Evolutionary conservation across 2,888 invertebrate species (phyloP).

Genomic region (Heteropelma amictum): DNA sequence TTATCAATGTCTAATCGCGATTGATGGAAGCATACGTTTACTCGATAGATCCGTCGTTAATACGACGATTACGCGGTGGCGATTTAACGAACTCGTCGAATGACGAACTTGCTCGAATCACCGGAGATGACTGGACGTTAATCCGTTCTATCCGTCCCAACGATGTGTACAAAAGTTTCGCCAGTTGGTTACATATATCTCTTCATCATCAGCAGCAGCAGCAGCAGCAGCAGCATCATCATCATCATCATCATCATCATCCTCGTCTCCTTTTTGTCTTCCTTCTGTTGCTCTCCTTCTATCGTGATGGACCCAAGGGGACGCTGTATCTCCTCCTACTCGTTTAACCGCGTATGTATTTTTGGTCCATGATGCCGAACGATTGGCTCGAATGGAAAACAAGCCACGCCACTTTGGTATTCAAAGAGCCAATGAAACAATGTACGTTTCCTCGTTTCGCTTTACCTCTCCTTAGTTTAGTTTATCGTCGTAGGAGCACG

Average conservation of each 20-base stretch:
- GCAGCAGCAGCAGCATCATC: too few species aligned
- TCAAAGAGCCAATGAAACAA: constrained; percentile 64
- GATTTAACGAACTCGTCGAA: too few species aligned
- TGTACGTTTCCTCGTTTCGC: constrained; percentile 13
- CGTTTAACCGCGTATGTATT: constrained; percentile 68
- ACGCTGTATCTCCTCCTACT: constrained; percentile 69
- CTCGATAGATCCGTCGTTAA: too few species aligned
- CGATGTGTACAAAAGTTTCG: constrained; percentile 6
- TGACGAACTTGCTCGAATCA: constrained; percentile 29
- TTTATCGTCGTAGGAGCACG: too few species aligned
- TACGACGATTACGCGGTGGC: too few species aligned
- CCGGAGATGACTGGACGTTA: constrained; percentile 55
- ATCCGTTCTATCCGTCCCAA: constrained; percentile 28
- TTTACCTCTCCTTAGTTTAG: neutral
- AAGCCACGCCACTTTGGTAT: constrained; percentile 68
- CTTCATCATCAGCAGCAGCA: too few species aligned
- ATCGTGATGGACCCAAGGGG: constrained; percentile 36
- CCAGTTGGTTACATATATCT: too few species aligned
- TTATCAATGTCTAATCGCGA: too few species aligned
- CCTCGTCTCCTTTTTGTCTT: neutral
- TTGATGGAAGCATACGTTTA: too few species aligned
- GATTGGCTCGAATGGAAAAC: constrained; percentile 66
- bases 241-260: constrained; percentile 9
- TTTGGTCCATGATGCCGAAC: constrained; percentile 64
- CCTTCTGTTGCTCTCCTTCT: neutral